Evolutionary conservation across 2,113 vertebrate genomes (phyloP).

Genomic region (Xiphophorus couchianus): DNA sequence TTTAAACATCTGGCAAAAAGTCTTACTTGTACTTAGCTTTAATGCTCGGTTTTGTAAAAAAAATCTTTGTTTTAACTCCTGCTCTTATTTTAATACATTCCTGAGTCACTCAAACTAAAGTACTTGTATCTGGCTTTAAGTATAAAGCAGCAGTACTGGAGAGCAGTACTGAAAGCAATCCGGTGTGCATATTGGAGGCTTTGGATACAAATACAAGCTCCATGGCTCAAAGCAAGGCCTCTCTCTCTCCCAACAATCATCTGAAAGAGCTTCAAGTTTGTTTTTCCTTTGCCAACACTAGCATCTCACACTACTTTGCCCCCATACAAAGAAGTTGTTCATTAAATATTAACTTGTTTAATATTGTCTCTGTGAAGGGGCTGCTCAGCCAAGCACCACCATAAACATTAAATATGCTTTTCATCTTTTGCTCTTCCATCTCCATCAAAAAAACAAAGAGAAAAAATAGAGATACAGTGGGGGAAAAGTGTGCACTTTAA

Average conservation of each 20-base stretch:
- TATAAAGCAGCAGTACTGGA: conserved; percentile 38
- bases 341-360: conserved; percentile 88
- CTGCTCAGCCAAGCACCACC: conserved; percentile 76
- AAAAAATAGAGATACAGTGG: conserved; percentile 45
- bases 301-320: conserved; percentile 72
- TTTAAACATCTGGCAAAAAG: background rate
- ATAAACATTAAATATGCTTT: conserved; percentile 86
- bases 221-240: conserved; percentile 60
- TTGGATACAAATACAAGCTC: conserved; percentile 50
- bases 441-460: conserved; percentile 57
- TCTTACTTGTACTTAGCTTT: too few species aligned
- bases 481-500: conserved; percentile 67
- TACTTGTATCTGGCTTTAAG: background rate
- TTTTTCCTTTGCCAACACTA: conserved; percentile 79
- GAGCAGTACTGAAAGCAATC: conserved; percentile 34
- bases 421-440: conserved; percentile 80
- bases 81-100: background rate
- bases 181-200: conserved; percentile 24
- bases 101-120: background rate
- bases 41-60: background rate
- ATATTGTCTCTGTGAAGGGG: conserved; percentile 82
- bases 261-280: conserved; percentile 80
- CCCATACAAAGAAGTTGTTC: conserved; percentile 80
- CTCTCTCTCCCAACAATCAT: conserved; percentile 64
- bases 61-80: background rate